Base-by-base conservation (phyloP, 2,888 invertebrate genomes). In the Cosmopolites sordidus region DNA sequence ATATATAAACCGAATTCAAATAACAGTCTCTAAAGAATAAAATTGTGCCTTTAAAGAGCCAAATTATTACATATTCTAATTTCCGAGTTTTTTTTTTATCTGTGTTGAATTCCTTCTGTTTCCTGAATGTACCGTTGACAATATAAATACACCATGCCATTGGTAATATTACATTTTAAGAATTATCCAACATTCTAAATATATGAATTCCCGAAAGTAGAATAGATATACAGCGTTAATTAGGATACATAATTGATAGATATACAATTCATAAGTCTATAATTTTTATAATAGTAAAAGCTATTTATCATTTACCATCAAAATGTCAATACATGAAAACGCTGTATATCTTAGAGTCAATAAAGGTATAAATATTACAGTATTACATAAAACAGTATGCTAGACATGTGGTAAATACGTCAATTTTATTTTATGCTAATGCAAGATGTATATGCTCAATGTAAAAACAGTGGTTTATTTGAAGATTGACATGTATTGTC, bases 21-120 rank as follows among this genome's bases (percentile, higher is more conserved):
- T 33, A 17, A 45, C 42, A 43, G 11, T 43, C 22, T 50, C 16
- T 27, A 33, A 33, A 33, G 18, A 16, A 51, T 38, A 45, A 51
- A 38, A 51, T 40, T 30, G 51, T 51, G 51, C 51, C 51, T 51
- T 51, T 44, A 15, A 40, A 40, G 33, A 16, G 44, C 45, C 45
- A 51, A 51, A 45, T 41, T 51, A 17, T 44, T 27, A 6, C n/a
- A n/a, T 6, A 33, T 11, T 12, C 3, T 33, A 5, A 12, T 33
- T 33, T 33, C 8, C 4, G 22, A 22, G 22, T 33, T 33, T 33
- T n/a, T 12, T 9, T 11, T 33, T 33, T 4, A 33, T 33, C n/a
- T 33, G 11, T n/a, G 12, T 33, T 33, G 4, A 33, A 33, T 12
- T 33, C 38, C 12, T 46, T 39, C n/a, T n/a, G n/a, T 39, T 15